Base-by-base conservation (phyloP, 2,113 vertebrate species). In the Pitta sordida region DNA sequence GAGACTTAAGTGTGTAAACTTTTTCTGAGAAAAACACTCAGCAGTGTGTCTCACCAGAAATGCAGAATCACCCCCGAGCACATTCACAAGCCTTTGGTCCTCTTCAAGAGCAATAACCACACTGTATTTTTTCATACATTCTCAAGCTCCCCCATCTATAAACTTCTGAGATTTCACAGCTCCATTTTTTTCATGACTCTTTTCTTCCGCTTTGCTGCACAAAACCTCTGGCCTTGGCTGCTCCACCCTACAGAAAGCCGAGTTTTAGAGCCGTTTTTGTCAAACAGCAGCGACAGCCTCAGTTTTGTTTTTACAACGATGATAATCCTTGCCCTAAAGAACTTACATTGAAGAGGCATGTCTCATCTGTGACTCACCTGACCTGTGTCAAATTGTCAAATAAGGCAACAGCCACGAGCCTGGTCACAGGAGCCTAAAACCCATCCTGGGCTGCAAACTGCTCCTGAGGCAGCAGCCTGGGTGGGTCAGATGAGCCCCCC, bases 201-300 rank as follows among this genome's bases (percentile, higher is more conserved):
- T 63, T 69, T 14, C 18, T 77, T 46, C 59, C n/a, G 30, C 23
- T 71, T 56, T 92, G 43, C 67, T 69, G 53, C 48, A 37, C 13
- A 41, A 87, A 88, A 46, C 21, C 51, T 3, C 2, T 21, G 52
- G 17, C 51, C 86, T 64, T 49, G 84, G 44, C 48, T 86, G 56
- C 55, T 83, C 55, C 91, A 88, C 76, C 76, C 92, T 65, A 37
- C 0, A 20, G 87, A 36, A 26, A 0, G 1, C 62, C 58, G 82
- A 64, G 26, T 56, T 91, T 91, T 83, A 85, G 29, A 93, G 70
- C 43, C 74, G 36, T 86, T 90, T 86, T 90, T 83, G 51, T 77
- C 71, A 91, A 86, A 81, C 0, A 83, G 58, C 82, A 92, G 18
- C 12, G 3, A 73, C 44, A 53, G 29, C 22, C 68, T 19, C 1